Conservation (phyloP, 2,113 vertebrate species). For the Chionodraco myersi region DNA sequence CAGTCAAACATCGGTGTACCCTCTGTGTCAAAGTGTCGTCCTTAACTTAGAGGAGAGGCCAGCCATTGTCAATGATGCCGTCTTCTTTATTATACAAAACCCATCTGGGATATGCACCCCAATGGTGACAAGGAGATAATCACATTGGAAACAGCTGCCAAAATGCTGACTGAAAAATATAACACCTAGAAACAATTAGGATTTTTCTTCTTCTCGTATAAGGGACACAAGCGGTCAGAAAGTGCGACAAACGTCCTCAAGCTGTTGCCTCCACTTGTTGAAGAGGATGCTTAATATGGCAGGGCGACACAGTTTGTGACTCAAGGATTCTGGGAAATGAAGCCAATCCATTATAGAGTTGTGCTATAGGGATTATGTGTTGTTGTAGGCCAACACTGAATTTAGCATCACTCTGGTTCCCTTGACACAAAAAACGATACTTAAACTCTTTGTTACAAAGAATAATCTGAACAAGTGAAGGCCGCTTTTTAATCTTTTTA, state of each 20-base stretch:
- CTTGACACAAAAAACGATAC: too few species aligned
- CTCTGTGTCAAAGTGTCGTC: slow-evolving; percentile 25
- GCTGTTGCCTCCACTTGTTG: slow-evolving; percentile 5
- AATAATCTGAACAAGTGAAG: too few species aligned
- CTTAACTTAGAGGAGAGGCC: slow-evolving; percentile 19
- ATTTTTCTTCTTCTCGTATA: background rate
- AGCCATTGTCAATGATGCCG: slow-evolving; percentile 12
- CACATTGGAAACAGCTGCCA: slow-evolving; percentile 38
- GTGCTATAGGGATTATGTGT: too few species aligned
- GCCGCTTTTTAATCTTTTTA: too few species aligned
- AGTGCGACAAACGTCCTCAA: background rate
- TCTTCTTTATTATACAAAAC: slow-evolving; percentile 20
- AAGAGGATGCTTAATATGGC: background rate
- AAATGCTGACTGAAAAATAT: slow-evolving; percentile 1
- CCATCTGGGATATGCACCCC: slow-evolving; percentile 24
- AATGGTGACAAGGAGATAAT: slow-evolving; percentile 19
- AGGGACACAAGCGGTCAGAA: background rate
- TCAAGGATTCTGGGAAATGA: slow-evolving; percentile 38
- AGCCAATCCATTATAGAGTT: slow-evolving; percentile 14
- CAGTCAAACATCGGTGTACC: slow-evolving; percentile 25
- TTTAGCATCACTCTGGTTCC: too few species aligned
- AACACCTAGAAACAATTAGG: background rate
- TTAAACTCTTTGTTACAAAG: too few species aligned
- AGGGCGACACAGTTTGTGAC: slow-evolving; percentile 6
- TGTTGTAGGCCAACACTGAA: too few species aligned